These are phyloP conservation scores for Zaprionus ghesquierei DNA, from an alignment of 1,140 invertebrate genomes.

Conservation along the genomic window DNA sequence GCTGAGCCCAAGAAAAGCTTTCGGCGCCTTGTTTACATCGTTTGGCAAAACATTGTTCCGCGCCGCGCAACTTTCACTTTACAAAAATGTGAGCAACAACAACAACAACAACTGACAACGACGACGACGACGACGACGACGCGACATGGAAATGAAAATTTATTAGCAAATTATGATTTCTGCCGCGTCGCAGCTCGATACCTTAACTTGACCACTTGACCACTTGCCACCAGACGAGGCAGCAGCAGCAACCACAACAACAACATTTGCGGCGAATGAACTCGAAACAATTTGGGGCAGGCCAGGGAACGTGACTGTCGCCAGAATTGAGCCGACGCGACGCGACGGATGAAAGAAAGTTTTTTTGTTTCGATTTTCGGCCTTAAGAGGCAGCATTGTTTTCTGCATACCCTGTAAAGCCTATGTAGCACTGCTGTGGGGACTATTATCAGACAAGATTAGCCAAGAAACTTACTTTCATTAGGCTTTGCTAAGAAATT, in stretches of 20 bases:
- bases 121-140: slow-evolving; percentile 6
- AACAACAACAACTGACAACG: slow-evolving; percentile 12
- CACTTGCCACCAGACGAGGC: slow-evolving; percentile 29
- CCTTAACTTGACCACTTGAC: slow-evolving; percentile 39
- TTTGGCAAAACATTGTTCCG: slow-evolving; percentile 19
- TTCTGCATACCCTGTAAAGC: slow-evolving; percentile 20
- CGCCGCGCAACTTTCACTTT: slow-evolving; percentile 63
- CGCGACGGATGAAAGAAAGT: slow-evolving; percentile 68
- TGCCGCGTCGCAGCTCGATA: slow-evolving; percentile 21
- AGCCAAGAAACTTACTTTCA: too few species aligned
- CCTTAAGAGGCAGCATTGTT: slow-evolving; percentile 18
- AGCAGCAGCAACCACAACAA: slow-evolving; percentile 3
- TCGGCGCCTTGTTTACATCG: slow-evolving; percentile 31
- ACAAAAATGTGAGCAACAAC: slow-evolving; percentile 54
- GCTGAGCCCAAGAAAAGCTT: slow-evolving; percentile 10
- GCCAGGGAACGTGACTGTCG: slow-evolving; percentile 69
- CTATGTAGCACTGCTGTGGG: too few species aligned
- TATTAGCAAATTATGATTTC: slow-evolving; percentile 79
- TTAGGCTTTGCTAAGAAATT: too few species aligned
- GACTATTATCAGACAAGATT: too few species aligned
- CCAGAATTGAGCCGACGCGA: slow-evolving; percentile 65
- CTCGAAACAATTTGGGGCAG: slow-evolving; percentile 64
- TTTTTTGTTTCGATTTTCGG: neutral
- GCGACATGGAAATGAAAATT: slow-evolving; percentile 72
- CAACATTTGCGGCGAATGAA: slow-evolving; percentile 48